Conservation (phyloP, 2,113 vertebrate species). For the Dromiciops gliroides region DNA sequence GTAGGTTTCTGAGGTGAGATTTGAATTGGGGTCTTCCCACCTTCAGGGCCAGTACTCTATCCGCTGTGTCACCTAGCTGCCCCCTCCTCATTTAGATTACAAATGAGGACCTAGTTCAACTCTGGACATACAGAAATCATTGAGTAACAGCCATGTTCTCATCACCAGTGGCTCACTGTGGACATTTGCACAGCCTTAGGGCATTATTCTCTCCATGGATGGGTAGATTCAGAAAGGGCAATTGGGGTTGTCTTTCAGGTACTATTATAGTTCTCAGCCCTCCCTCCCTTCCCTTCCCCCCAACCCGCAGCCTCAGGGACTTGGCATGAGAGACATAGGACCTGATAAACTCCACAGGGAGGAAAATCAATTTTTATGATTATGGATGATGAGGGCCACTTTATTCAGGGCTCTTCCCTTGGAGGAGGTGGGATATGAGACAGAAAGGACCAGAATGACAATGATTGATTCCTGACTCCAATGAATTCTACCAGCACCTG, state of each 20-base stretch:
- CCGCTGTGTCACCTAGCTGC: too few relatives aligned
- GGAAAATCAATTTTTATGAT: neutral
- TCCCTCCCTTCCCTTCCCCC: neutral
- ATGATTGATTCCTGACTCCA: neutral
- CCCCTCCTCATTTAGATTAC: constrained; percentile 1
- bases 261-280: neutral
- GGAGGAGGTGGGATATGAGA: neutral
- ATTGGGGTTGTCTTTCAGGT: neutral
- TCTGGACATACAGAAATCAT: constrained; percentile 15
- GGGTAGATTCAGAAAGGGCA: constrained; percentile 49
- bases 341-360: neutral
- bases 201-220: constrained; percentile 32
- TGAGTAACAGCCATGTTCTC: constrained; percentile 3
- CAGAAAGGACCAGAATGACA: neutral
- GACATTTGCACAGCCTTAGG: constrained; percentile 15
- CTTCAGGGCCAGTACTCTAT: too few relatives aligned
- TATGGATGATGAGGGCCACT: neutral
- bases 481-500: neutral
- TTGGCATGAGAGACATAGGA: neutral
- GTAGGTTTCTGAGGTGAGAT: too few relatives aligned
- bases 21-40: too few relatives aligned
- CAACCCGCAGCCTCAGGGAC: neutral
- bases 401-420: neutral
- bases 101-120: neutral
- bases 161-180: neutral